Percentiles rank a stretch among this genome's conserved stretches.
These are phyloP conservation scores for Diachasmimorpha longicaudata DNA, from an alignment of 1,140 invertebrate species.

Conservation along the genomic window DNA sequence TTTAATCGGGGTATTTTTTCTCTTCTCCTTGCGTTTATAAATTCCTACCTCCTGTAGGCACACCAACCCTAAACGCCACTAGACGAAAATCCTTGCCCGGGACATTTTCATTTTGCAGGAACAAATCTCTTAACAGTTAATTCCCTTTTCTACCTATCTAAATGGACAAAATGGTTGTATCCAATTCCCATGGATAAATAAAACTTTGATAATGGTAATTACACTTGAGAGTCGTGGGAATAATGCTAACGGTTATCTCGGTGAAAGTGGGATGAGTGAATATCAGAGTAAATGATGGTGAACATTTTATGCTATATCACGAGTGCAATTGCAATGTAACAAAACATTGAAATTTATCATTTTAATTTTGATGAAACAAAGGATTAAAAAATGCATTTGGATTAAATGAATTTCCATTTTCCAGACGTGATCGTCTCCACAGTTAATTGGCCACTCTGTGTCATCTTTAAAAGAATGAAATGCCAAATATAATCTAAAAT, in stretches of 20 bases:
- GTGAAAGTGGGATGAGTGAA: not conserved
- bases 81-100: not conserved
- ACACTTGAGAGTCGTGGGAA: not conserved
- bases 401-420: too few species aligned
- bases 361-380: too few species aligned
- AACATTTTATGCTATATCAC: not conserved
- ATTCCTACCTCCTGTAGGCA: not conserved
- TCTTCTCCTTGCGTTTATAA: not conserved
- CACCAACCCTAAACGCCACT: not conserved
- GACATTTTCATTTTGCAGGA: not conserved
- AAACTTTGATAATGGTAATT: not conserved
- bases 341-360: not conserved
- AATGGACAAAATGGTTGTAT: not conserved
- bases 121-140: not conserved
- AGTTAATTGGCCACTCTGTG: too few species aligned
- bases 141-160: not conserved
- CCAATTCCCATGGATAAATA: not conserved
- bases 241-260: not conserved
- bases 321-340: not conserved
- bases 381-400: too few species aligned
- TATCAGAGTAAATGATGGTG: not conserved
- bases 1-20: conserved; percentile 1
- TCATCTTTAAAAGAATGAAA: not conserved
- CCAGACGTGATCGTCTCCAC: too few species aligned
- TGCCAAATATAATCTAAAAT: not conserved